A percentile compares a stretch with the other conserved stretches of the same genome.
These are phyloP conservation scores for Teleopsis dalmanni DNA, from an alignment of 1,140 invertebrate species.

Conservation along the genomic window DNA sequence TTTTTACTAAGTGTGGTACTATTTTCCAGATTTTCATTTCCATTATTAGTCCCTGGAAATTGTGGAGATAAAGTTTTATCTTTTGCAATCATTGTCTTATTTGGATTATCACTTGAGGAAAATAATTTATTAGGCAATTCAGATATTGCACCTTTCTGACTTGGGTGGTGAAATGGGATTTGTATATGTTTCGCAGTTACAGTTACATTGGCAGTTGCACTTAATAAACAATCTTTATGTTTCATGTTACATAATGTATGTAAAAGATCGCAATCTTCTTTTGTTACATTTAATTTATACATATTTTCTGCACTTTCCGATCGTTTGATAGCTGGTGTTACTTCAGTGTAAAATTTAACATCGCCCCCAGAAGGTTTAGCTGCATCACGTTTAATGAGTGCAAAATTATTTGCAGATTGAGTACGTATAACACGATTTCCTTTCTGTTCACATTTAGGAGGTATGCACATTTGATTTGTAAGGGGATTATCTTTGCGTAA, in stretches of 20 bases:
- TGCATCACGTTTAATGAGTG: conserved; percentile 55
- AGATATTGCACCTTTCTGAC: conserved; percentile 33
- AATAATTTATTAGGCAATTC: conserved; percentile 31
- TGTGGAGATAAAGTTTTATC: too few species aligned
- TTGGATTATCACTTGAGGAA: too few species aligned
- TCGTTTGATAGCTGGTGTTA: conserved; percentile 30
- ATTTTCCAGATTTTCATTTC: too few species aligned
- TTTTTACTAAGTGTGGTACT: too few species aligned
- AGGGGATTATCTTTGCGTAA: conserved; percentile 65
- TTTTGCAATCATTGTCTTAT: too few species aligned
- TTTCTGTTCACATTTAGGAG: conserved; percentile 41
- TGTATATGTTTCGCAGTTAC: conserved; percentile 12
- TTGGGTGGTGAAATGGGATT: conserved; percentile 37
- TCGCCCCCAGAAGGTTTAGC: conserved; percentile 41
- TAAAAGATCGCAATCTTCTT: too few species aligned
- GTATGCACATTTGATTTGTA: conserved; percentile 22
- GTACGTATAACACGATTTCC: conserved; percentile 72
- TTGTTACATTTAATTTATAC: conserved; percentile 33
- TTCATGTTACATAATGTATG: too few species aligned
- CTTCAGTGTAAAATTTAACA: conserved; percentile 35
- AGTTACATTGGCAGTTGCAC: conserved; percentile 22
- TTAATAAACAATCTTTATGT: too few species aligned
- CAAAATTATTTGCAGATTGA: conserved; percentile 71
- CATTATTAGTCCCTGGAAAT: too few species aligned
- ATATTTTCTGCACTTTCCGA: conserved; percentile 40